A percentile compares a stretch with the other conserved stretches of the same genome.
Evolutionary conservation across 2,888 invertebrate genomes (phyloP).

Genomic region (Agrotis clavis): DNA sequence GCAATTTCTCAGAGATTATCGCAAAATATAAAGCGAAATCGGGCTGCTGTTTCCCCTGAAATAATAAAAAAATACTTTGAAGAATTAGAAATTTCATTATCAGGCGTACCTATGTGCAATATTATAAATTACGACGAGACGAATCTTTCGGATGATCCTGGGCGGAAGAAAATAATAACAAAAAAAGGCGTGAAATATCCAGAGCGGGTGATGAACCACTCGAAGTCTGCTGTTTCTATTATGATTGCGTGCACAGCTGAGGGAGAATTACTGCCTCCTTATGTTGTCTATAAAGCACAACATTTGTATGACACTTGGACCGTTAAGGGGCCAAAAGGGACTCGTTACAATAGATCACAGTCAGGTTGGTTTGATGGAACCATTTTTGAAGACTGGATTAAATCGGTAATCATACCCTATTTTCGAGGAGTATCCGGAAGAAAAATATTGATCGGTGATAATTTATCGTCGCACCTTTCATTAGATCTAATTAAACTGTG

Average conservation of each 20-base stretch:
- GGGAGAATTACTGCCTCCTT: constrained; percentile 55
- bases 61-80: neutral
- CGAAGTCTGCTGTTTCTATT: constrained; percentile 48
- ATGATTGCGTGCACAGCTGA: constrained; percentile 58
- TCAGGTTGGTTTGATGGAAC: constrained; percentile 12
- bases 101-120: neutral
- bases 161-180: constrained; percentile 25
- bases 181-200: constrained; percentile 36
- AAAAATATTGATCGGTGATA: constrained; percentile 20
- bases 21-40: constrained; percentile 1
- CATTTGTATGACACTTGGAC: constrained; percentile 5
- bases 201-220: constrained; percentile 41
- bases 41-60: constrained; percentile 2
- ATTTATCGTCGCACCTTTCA: constrained; percentile 14
- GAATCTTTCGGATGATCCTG: constrained; percentile 31
- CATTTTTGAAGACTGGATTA: constrained; percentile 12
- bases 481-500: constrained; percentile 5
- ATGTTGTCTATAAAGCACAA: constrained; percentile 56
- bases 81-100: neutral
- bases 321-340: neutral
- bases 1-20: neutral
- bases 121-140: constrained; percentile 33
- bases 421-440: constrained; percentile 15
- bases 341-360: neutral
- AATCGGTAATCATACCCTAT: neutral